Percentiles rank a stretch among this genome's conserved stretches.
Evolutionary conservation across 2,888 invertebrate species (phyloP).

Genomic region (Agriopis aurantiaria): DNA sequence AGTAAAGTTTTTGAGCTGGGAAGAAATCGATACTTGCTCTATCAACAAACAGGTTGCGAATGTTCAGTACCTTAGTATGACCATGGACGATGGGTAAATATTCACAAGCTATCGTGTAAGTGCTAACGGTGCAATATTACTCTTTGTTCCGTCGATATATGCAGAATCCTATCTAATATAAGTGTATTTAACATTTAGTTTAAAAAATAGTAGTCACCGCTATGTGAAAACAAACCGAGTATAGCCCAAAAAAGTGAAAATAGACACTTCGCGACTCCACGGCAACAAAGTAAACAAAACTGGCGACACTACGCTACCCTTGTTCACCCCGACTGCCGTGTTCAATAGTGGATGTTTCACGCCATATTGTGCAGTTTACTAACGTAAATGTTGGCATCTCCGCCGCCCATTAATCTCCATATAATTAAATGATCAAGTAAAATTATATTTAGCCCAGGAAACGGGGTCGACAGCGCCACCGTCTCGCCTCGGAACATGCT

Average conservation of each 20-base stretch:
- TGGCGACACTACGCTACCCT: conserved; percentile 11
- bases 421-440: conserved; percentile 86
- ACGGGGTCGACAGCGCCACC: conserved; percentile 66
- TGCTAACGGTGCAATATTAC: not conserved
- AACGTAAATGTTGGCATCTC: conserved; percentile 78
- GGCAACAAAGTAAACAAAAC: conserved; percentile 14
- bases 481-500: conserved; percentile 62
- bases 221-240: no score
- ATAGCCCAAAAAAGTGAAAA: no score
- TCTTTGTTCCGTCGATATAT: not conserved
- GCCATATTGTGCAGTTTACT: conserved; percentile 68
- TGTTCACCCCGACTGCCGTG: conserved; percentile 19
- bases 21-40: not conserved
- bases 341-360: conserved; percentile 38
- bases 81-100: not conserved
- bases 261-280: no score
- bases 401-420: conserved; percentile 82
- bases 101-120: not conserved
- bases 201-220: no score
- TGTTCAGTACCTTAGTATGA: not conserved
- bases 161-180: not conserved
- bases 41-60: conserved; percentile 1
- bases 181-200: not conserved
- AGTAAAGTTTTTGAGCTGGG: no score
- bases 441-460: conserved; percentile 84